Evolutionary conservation across 2,888 invertebrate genomes (phyloP), one percentile per base, ranked within the genome.

Genomic region (Barypeithes pellucidus): DNA sequence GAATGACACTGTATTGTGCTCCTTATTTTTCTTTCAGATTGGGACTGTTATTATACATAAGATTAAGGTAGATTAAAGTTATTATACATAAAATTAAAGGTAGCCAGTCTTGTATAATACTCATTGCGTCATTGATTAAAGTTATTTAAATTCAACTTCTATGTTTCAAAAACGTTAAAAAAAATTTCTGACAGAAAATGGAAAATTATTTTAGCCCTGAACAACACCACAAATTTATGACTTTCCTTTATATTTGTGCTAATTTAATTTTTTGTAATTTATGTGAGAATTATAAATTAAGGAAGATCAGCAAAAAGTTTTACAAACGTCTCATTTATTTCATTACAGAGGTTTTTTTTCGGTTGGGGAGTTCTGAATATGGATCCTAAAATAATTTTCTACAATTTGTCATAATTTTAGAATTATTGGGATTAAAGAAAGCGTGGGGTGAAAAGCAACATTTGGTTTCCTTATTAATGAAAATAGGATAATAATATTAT

Each of bases 271-370:
- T 47, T 47, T 20, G 8, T 20, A 47, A 47, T 20, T 47, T 47
- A 47, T 47, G 47, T 22, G 18, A 8, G 47, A 47, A 20, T 47
- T 47, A 47, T 20, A 47, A 47, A 47, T 22, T 47, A 47, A 47
- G 47, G 20, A 47, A 20, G 47, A 20, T 9, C 47, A 47, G 20
- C 2, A 45, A 16, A 45, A 47, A 47, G 47, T 47, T 47, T 9
- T 20, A 47, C 20, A 20, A 47, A 11, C 47, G 11, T 20, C 47
- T 47, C 47, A 47, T 47, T 47, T 47, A 47, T 47, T 47, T 20
- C 8, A 11, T 20, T 16, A 47, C 47, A 47, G 16, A 47, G 47
- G 47, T 20, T 39, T 47, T 20, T 39, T 47, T 20, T 18, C 29
- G 18, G 20, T 11, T 47, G 16, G 47, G 20, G 47, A 16, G 3